Base-by-base conservation (phyloP, 2,888 invertebrate species). In the Steinernema carpocapsae region DNA sequence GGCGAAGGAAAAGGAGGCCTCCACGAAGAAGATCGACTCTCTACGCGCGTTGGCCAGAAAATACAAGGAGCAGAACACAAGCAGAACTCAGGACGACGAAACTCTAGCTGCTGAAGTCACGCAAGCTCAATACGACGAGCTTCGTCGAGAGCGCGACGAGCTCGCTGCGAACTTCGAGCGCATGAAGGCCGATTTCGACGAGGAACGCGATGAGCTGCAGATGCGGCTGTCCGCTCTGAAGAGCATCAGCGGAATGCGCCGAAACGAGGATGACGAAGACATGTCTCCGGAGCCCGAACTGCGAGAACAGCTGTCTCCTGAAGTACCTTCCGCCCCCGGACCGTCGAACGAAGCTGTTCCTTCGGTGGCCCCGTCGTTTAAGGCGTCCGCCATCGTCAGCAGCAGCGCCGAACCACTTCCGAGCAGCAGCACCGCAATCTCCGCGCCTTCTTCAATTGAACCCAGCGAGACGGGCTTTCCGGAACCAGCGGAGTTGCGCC, bases 41-140 rank as follows among this genome's bases (percentile, higher is more conserved):
- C n/a, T 64, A 14, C 64, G 64, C 1, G 32, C 64, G 3, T 32
- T 64, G 32, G 64, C 64, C n/a, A 64, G 26, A n/a, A 64, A 64
- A n/a, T 64, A 64, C 32, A 64, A 64, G 19, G 64, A 64, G 6
- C 64, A 64, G 32, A 37, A 37, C 37, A 10, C 37, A 37, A 37
- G n/a, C n/a, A n/a, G 37, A 37, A 4, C 56, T 26, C 22, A 17
- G 14, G 26, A 22, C 22, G 56, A 22, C 22, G 56, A 56, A 37
- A 3, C 2, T 48, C 3, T 7, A 4, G 48, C 17, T 4, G 48
- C 6, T 14, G 48, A 48, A 14, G 14, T 32, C 7, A 14, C 12
- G 4, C 64, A 64, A 37, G 10, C 29, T 26, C 64, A 64, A 64
- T 17, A 7, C n/a, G 64, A 64, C 1, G 17, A 64, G 26, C 14